Conservation (phyloP, 2,888 invertebrate species). For the Stratiomys singularior region DNA sequence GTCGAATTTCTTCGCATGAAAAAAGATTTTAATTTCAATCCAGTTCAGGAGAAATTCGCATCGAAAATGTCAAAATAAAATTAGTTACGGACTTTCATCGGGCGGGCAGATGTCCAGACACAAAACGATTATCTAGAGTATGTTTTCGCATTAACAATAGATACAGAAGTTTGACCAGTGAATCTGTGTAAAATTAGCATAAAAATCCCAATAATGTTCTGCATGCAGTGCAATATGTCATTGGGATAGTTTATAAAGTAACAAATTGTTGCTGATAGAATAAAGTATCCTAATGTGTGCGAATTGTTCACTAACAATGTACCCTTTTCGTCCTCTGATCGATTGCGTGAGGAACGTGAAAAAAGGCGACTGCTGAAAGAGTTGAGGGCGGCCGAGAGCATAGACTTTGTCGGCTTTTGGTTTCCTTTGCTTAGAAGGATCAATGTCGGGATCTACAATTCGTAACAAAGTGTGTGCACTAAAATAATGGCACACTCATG, state of each 20-base stretch:
- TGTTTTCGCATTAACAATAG: not conserved
- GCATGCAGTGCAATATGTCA: conserved; percentile 21
- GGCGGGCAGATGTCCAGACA: not conserved
- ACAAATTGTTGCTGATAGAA: not conserved
- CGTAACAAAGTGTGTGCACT: no score
- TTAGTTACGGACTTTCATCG: not conserved
- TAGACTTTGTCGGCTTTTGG: no score
- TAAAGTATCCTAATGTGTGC: not conserved
- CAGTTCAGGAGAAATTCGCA: not conserved
- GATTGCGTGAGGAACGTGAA: not conserved
- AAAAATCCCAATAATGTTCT: conserved; percentile 21
- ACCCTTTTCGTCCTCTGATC: not conserved
- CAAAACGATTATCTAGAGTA: not conserved
- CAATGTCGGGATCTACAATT: no score
- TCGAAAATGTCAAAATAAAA: conserved; percentile 30
- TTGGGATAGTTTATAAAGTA: conserved; percentile 5
- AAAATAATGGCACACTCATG: no score
- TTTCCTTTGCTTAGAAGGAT: no score
- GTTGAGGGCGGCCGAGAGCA: not conserved
- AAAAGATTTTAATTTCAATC: not conserved
- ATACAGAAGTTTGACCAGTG: not conserved
- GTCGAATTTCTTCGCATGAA: conserved; percentile 21
- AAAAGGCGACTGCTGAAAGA: conserved; percentile 1
- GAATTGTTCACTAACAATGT: not conserved
- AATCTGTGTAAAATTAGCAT: conserved; percentile 19